Base-by-base conservation (phyloP, 2,888 invertebrate species). In the Lumbricus terrestris region DNA sequence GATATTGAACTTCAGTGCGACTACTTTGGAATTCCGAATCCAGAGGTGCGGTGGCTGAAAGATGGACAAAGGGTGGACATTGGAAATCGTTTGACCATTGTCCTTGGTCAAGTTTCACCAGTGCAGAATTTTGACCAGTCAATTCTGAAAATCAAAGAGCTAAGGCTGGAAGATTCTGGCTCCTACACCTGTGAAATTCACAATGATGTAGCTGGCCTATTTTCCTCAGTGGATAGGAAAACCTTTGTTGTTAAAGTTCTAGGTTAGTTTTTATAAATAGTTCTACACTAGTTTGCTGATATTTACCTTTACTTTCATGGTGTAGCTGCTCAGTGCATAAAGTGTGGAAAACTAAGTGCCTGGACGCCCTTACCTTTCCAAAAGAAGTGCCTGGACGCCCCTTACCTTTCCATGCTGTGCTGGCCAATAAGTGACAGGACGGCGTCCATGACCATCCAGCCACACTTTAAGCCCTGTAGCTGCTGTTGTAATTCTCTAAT, bases 41-140 rank as follows among this genome's bases (percentile, higher is more conserved):
- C 91, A 16, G 40, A 42, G 34, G 83, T 91, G 42, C 33, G 33
- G 29, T 91, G 91, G 91, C 69, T 90, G 33, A 88, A 37, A 29
- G 88, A 90, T 88, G 88, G 82, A 15, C n/a, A 88, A 16, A 29
- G 82, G 33, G n/a, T 90, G 34, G 40, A 35, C 38, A 34, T 33
- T 35, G 34, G 35, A 35, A 37, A 85, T 37, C 34, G 37, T 18
- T 35, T 69, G 69, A 69, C 69, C n/a, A 69, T 34, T 85, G 3
- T 83, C 11, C 18, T 29, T 37, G 37, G 34, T 85, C 20, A 37
- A 8, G 37, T 35, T 37, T 85, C 34, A 15, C 35, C 85, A 85
- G 37, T 8, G 37, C 20, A 18, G 37, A 33, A 85, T 85, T 23
- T 85, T 16, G 35, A 85, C 23, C 85, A 33, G 35, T 35, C 85